Evolutionary conservation across 35 echinoderm and acorn worm species (phyloP), one percentile per base, ranked within the genome.

Genomic region (Apostichopus parvimensis): DNA sequence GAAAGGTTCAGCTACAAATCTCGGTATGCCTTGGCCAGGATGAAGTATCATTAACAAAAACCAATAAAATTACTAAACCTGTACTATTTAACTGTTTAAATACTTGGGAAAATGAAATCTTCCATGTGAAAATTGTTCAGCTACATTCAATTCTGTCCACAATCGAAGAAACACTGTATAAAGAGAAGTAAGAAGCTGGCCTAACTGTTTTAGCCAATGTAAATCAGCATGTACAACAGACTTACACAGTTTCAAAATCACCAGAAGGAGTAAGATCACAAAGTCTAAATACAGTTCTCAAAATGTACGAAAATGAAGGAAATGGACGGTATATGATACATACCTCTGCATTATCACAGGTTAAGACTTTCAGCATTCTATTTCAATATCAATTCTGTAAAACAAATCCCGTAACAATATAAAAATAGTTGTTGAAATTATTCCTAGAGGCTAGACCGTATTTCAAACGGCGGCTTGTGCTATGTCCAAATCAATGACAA

Each of bases 391-490:
- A n/a, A 75, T 14, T 21, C 71, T 18, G 71, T 75, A 75, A 75
- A 75, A 22, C 71, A 75, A 75, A 75, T 75, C 15, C 71, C 71
- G 71, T 22, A 75, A 75, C 17, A 75, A 75, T 75, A 75, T 75
- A 18, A 75, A 75, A 75, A 75, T 18, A 18, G 71, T 75, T 18
- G 71, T 75, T n/a, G 71, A 75, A 75, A 75, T 18, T 75, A 75
- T 75, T 75, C 71, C 71, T 75, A 75, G 71, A 75, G 1, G 71
- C 17, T 18, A 75, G 71, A 14, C 13, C 71, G 14, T 13, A 75
- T 18, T 75, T 18, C 71, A 22, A 75, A 75, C 17, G n/a, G 71
- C 20, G 71, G 14, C 7, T 18, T 75, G 71, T 75, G 21, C 71
- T 18, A 75, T 75, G 71, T 22, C n/a, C 20, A 75, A 20, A 18